Evolutionary conservation across 2,888 invertebrate genomes (phyloP), one percentile per base, ranked within the genome.

Genomic region (Pimpla rufipes): DNA sequence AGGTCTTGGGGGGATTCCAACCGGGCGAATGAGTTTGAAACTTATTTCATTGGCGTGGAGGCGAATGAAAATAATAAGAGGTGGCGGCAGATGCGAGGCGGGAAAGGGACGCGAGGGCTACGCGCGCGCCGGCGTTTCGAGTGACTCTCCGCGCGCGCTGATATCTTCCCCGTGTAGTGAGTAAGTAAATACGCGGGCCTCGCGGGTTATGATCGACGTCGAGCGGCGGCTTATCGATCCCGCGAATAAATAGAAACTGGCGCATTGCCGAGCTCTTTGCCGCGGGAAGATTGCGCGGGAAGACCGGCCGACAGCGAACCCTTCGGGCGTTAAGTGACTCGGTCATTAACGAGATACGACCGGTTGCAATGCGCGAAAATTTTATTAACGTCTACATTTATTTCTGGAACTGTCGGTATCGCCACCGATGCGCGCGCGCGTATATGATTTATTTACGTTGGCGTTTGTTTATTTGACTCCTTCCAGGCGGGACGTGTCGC

Each of bases 221-320:
- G 45, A 23, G n/a, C 10, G 13, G 29, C 8, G 8, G 42, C 47
- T 62, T 59, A 74, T 74, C 74, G 50, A 47, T 62, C 13, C 50
- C 37, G 18, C 37, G 50, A 50, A 47, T 37, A 62, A 62, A 50
- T 37, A 50, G 62, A 71, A 62, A 52, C 42, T 78, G 78, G 70
- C 70, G n/a, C 18, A 8, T 18, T 64, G 78, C 62, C 70, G 55
- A n/a, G 7, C 23, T 59, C 47, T 40, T 78, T 52, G 59, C 2
- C 23, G 10, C 40, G 23, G 16, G 21, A 8, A 11, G 52, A 55
- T 23, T 55, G 21, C n/a, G 8, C 1, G 23, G 11, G 21, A 13
- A 13, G 23, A 2, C 21, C 23, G 13, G 35, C n/a, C n/a, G n/a
- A n/a, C n/a, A n/a, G n/a, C n/a, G 10, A 18, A 35, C 45, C 35